phyloP scores from a whole-genome alignment of 2,797 vertebrate species.

The Arremon aurantiirostris region DNA sequence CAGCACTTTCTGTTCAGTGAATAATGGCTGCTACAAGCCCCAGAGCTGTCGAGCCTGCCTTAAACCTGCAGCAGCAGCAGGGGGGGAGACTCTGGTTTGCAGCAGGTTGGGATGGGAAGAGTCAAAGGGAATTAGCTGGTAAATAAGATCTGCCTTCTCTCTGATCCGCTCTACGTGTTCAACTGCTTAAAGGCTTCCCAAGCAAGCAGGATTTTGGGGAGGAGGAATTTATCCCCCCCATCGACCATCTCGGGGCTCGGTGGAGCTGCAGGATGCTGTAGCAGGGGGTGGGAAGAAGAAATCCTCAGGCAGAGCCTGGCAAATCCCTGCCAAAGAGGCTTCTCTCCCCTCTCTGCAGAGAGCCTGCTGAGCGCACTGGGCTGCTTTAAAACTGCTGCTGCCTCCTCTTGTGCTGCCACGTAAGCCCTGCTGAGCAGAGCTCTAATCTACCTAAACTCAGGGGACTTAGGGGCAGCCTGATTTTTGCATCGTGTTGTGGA shows the following conservation, averaged over 20 bases:
- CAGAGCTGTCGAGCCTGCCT: not conserved
- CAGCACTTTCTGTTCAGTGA: not conserved
- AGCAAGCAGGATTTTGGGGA: conserved; percentile 15
- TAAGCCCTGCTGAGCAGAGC: conserved; percentile 21
- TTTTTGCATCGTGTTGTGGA: not conserved
- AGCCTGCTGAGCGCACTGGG: not conserved
- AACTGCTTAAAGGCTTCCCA: conserved; percentile 56
- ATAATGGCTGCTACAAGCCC: not conserved
- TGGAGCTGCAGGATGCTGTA: not conserved
- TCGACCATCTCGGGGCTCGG: not conserved
- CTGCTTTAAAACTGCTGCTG: not conserved
- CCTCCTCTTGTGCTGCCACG: not conserved
- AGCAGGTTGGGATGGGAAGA: conserved; percentile 2
- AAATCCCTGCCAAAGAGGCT: conserved; percentile 52
- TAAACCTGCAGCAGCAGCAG: not conserved
- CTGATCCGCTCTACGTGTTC: conserved; percentile 21
- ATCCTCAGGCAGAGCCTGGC: not conserved
- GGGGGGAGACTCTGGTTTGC: not conserved
- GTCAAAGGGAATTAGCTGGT: conserved; percentile 51
- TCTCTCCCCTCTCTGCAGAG: not conserved
- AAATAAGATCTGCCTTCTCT: conserved; percentile 48
- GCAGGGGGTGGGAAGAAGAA: conserved; percentile 3
- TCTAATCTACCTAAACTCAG: conserved; percentile 7
- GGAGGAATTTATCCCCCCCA: not conserved
- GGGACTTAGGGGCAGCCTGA: not conserved